These are phyloP conservation scores for Cosmorhoe ocellata DNA, from an alignment of 2,888 invertebrate genomes.

Conservation along the genomic window DNA sequence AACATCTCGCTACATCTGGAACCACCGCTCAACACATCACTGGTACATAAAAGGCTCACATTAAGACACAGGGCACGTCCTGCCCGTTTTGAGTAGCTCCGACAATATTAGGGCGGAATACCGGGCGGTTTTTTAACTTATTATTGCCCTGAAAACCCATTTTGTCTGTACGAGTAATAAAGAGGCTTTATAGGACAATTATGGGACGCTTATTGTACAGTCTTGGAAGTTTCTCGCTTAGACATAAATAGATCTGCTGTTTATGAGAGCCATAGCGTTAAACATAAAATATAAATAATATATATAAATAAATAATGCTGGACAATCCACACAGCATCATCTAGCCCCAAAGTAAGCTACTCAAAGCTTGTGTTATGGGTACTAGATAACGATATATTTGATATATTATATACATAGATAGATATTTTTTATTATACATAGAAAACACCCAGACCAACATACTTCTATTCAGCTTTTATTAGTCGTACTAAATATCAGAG, in stretches of 20 bases:
- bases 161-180: slow-evolving; percentile 58
- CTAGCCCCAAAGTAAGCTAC: too few relatives aligned
- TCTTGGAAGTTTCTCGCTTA: slow-evolving; percentile 17
- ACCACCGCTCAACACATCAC: slow-evolving; percentile 13
- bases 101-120: slow-evolving; percentile 64
- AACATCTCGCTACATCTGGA: slow-evolving; percentile 1
- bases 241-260: slow-evolving; percentile 5
- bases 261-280: background rate
- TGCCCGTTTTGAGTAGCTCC: slow-evolving; percentile 64
- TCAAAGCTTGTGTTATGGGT: too few relatives aligned
- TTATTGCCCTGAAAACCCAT: slow-evolving; percentile 65
- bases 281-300: too few relatives aligned
- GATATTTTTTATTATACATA: too few relatives aligned
- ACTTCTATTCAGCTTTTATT: too few relatives aligned
- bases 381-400: too few relatives aligned
- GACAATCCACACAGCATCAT: too few relatives aligned
- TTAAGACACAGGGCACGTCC: slow-evolving; percentile 66
- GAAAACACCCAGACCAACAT: too few relatives aligned
- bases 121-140: slow-evolving; percentile 64
- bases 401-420: too few relatives aligned
- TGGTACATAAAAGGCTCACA: slow-evolving; percentile 47
- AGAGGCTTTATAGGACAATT: slow-evolving; percentile 48
- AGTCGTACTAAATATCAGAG: too few relatives aligned
- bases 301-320: too few relatives aligned
- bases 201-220: slow-evolving; percentile 45